phyloP scores from a whole-genome alignment of 2,797 vertebrate genomes.

The Megaceryle alcyon region DNA sequence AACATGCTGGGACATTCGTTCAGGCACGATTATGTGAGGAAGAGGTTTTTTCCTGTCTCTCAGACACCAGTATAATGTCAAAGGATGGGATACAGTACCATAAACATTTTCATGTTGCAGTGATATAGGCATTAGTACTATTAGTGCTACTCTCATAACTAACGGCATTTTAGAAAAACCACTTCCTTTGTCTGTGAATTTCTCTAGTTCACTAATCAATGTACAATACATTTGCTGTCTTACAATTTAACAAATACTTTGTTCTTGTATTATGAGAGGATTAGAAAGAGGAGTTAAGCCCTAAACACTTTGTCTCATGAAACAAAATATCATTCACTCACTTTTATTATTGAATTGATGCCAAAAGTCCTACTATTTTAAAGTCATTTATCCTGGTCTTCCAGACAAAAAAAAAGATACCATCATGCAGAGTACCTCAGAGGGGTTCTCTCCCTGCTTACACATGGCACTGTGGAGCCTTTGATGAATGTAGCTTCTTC shows the following conservation, averaged over 20 bases:
- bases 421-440: not conserved
- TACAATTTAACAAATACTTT: not conserved
- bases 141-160: not conserved
- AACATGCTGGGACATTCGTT: not conserved
- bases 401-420: not conserved
- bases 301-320: not conserved
- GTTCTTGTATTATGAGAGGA: not conserved
- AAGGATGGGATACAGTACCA: not conserved
- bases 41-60: not conserved
- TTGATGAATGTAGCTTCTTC: not conserved
- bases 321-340: not conserved
- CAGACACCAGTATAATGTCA: not conserved
- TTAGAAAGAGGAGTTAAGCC: not conserved
- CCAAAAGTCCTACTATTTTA: not conserved
- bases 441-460: not conserved
- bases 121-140: not conserved
- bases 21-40: not conserved
- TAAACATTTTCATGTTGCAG: not conserved
- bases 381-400: not conserved
- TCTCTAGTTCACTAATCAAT: not conserved
- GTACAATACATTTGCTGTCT: not conserved
- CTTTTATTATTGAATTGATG: conserved; percentile 2
- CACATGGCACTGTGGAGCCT: not conserved
- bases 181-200: not conserved
- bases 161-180: not conserved